A percentile compares a stretch with the other conserved stretches of the same genome.
phyloP scores from a whole-genome alignment of 2,888 invertebrate genomes.

The Noctua janthina region DNA sequence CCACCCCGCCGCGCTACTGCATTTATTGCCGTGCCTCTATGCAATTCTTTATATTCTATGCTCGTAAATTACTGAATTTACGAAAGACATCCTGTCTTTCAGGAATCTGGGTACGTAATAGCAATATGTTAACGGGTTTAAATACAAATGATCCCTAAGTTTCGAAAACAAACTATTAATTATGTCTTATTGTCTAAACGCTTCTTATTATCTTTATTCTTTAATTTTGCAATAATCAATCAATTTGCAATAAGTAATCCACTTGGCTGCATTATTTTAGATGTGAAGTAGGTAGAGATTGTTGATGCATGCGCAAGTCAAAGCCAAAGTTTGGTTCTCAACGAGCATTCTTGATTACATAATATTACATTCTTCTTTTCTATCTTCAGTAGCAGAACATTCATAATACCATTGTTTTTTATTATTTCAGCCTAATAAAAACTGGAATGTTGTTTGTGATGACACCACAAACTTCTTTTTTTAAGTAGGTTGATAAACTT shows the following conservation, averaged over 20 bases:
- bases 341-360: not conserved
- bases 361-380: not conserved
- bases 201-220: not conserved
- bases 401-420: not conserved
- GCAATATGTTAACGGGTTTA: not conserved
- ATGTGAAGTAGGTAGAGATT: not conserved
- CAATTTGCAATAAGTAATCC: not conserved
- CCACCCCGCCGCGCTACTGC: slow-evolving; percentile 79
- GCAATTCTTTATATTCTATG: slow-evolving; percentile 68
- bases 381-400: not conserved
- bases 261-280: not conserved
- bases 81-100: slow-evolving; percentile 31
- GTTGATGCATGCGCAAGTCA: not conserved
- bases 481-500: not conserved
- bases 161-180: not conserved
- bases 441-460: not conserved
- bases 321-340: not conserved
- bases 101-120: slow-evolving; percentile 6
- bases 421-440: not conserved
- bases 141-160: not conserved
- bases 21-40: slow-evolving; percentile 85
- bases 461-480: not conserved
- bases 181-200: not conserved
- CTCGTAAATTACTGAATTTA: slow-evolving; percentile 48
- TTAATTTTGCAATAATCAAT: not conserved